A percentile compares a stretch with the other conserved stretches of the same genome.
Evolutionary conservation across 2,888 invertebrate species (phyloP).

Genomic region (Orthonychiurus folsomi): DNA sequence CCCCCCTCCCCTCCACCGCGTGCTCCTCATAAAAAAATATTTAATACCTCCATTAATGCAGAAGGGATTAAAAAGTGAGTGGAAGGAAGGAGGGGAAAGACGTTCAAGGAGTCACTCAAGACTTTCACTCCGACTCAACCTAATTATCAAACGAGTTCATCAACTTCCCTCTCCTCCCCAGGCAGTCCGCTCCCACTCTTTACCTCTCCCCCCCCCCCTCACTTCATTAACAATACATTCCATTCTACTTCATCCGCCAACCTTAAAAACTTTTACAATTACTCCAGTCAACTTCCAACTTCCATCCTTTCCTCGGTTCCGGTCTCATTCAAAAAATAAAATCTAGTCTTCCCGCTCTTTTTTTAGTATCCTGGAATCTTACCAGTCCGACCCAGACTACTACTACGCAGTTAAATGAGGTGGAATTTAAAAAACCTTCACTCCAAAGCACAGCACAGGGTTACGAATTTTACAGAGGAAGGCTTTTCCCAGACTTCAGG

Average conservation of each 20-base stretch:
- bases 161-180: conserved; percentile 15
- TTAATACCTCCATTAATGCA: conserved; percentile 35
- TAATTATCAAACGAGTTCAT: conserved; percentile 27
- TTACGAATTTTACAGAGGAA: too few species aligned
- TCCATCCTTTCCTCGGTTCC: neutral
- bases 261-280: conserved; percentile 7
- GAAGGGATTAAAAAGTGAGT: conserved; percentile 33
- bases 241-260: conserved; percentile 1
- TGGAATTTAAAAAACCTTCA: too few species aligned
- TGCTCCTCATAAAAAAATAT: conserved; percentile 36
- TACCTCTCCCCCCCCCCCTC: conserved; percentile 10
- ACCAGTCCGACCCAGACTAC: too few species aligned
- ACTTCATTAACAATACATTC: conserved; percentile 2
- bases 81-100: conserved; percentile 16
- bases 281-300: conserved; percentile 4
- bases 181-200: too few species aligned
- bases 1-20: conserved; percentile 8
- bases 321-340: neutral
- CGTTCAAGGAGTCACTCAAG: neutral
- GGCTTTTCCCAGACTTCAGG: too few species aligned
- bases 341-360: neutral
- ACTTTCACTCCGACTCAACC: conserved; percentile 15
- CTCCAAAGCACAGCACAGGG: too few species aligned
- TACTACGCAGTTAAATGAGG: too few species aligned
- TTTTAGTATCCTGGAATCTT: too few species aligned